Base-by-base conservation (phyloP, 2,888 invertebrate genomes). In the Scaptomyza parva region DNA sequence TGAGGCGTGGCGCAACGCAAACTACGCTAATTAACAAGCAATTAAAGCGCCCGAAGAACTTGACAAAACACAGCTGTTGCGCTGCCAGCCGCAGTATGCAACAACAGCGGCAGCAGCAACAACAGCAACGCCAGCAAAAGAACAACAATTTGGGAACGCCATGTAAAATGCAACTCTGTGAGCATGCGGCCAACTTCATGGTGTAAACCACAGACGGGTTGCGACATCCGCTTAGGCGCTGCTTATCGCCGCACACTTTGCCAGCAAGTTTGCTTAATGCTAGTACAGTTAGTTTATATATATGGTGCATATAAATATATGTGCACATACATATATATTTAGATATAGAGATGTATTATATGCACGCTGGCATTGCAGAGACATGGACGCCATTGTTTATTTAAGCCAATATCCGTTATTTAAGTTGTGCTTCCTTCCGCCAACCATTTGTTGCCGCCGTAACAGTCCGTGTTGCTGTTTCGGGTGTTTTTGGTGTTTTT, bases 361-460 rank as follows among this genome's bases (percentile, higher is more conserved):
- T 52, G 50, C 20, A 39, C 24, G 35, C 41, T 43, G 57, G 11
- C 53, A 37, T 44, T 52, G 64, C 67, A 63, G n/a, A n/a, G 69
- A 64, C 77, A 71, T 63, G 61, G 48, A 63, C 67, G 71, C 77
- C 79, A 78, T 83, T 83, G 86, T 83, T 86, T 86, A 83, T 84
- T 84, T 86, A 86, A 84, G 85, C 85, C 86, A 84, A 84, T 84
- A 84, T 84, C 83, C 83, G 86, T 79, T 84, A 84, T 84, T 84
- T 84, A 84, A 86, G 83, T 81, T 84, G 79, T 54, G 77, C 75
- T 84, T 84, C 83, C 83, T 83, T 84, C 86, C 86, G 84, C 67
- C 64, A 72, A 69, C 79, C 70, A 80, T 78, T 86, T 83, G 82
- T 80, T 73, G 73, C 60, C 55, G 47, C 47, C 39, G 22, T 53